Evolutionary conservation across 2,797 vertebrate species (phyloP).

Genomic region (Artibeus jamaicensis): DNA sequence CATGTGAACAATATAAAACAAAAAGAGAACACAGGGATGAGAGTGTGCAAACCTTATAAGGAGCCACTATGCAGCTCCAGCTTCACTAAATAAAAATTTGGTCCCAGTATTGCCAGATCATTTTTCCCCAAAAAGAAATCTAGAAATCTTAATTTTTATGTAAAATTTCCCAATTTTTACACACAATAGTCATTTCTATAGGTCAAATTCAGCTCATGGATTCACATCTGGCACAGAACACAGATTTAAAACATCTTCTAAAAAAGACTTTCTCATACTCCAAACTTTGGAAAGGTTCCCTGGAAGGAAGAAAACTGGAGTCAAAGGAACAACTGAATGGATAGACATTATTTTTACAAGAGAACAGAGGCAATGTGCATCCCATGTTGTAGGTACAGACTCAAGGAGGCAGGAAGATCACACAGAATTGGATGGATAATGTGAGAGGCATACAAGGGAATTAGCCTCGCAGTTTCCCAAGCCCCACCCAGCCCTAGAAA

Average conservation of each 20-base stretch:
- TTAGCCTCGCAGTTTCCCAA: neutral
- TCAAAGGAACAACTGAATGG: neutral
- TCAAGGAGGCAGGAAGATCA: neutral
- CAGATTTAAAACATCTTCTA: neutral
- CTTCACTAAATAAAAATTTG: neutral
- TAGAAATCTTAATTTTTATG: neutral
- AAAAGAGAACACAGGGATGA: neutral
- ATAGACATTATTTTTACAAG: neutral
- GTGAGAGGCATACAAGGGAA: neutral
- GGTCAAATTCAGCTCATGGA: neutral
- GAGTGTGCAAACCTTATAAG: neutral
- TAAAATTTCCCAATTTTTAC: neutral
- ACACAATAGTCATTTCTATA: neutral
- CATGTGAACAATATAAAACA: neutral
- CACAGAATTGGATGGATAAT: neutral
- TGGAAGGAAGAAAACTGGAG: neutral
- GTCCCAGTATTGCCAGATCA: neutral
- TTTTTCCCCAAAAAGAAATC: neutral
- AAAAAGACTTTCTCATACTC: neutral
- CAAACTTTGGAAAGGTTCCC: neutral
- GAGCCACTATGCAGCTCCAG: neutral
- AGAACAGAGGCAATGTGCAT: neutral
- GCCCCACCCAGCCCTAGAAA: neutral
- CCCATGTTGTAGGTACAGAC: neutral
- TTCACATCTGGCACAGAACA: neutral